These are phyloP conservation scores for Gallinago solitaria DNA, from an alignment of 2,797 vertebrate genomes.

Conservation along the genomic window DNA sequence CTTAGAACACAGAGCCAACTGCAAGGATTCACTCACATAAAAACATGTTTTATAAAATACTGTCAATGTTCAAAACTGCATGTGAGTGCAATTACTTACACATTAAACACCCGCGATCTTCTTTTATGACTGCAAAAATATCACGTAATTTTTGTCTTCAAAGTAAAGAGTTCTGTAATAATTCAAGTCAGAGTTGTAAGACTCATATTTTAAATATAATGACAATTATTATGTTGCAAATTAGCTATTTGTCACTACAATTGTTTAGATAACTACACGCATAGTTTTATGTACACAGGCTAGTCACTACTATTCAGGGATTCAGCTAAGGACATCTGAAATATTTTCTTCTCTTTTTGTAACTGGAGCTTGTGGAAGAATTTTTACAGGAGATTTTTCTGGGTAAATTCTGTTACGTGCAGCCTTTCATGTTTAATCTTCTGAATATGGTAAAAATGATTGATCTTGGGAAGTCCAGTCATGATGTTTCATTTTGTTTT, in stretches of 20 bases:
- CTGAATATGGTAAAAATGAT: background rate
- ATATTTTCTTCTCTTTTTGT: background rate
- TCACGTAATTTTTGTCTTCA: background rate
- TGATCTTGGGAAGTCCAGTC: background rate
- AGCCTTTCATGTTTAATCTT: background rate
- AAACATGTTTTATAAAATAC: background rate
- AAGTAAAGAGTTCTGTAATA: background rate
- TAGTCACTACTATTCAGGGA: background rate
- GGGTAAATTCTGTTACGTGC: background rate
- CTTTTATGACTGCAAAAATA: background rate
- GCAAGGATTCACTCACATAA: background rate
- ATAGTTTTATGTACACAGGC: background rate
- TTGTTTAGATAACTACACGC: background rate
- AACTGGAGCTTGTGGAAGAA: background rate
- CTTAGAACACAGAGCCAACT: background rate
- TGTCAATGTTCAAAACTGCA: background rate
- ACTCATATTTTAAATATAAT: background rate
- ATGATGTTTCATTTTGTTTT: background rate
- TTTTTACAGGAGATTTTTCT: background rate
- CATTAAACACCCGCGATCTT: background rate
- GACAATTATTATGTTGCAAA: background rate
- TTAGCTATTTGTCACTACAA: background rate
- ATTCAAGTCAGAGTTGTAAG: background rate
- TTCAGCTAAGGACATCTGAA: background rate
- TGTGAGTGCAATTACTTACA: background rate